Evolutionary conservation across 1,140 invertebrate genomes (phyloP).

Genomic region (Mycetomoellerius zeteki): DNA sequence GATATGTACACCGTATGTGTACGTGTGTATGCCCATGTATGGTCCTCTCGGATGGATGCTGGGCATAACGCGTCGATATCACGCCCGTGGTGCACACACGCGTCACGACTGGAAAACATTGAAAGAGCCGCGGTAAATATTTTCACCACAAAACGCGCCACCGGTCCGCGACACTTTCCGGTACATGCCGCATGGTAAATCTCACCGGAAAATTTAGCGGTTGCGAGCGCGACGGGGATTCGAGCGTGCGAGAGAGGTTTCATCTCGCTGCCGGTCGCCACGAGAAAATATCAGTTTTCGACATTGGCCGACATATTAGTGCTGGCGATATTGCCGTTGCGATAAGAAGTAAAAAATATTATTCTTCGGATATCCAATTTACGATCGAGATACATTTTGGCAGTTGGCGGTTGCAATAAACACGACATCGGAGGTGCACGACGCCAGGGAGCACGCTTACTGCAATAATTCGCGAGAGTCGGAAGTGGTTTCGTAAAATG

Average conservation of each 20-base stretch:
- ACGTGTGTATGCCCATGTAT: background rate
- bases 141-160: constrained; percentile 56
- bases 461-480: background rate
- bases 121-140: constrained; percentile 59
- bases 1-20: no score
- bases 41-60: background rate
- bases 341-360: constrained; percentile 56
- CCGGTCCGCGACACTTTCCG: constrained; percentile 55
- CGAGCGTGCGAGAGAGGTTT: constrained; percentile 12
- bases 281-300: constrained; percentile 48
- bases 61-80: background rate
- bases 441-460: background rate
- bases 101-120: constrained; percentile 32
- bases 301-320: constrained; percentile 39
- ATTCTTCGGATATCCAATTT: constrained; percentile 43
- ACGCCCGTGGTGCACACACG: constrained; percentile 3
- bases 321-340: constrained; percentile 37
- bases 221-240: constrained; percentile 1
- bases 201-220: constrained; percentile 57
- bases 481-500: background rate
- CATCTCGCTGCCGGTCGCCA: constrained; percentile 22
- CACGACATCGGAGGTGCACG: background rate
- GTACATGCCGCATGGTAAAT: constrained; percentile 57
- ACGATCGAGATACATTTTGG: constrained; percentile 49
- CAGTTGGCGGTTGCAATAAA: constrained; percentile 26